Evolutionary conservation across 2,888 invertebrate genomes (phyloP).

Genomic region (Ophion ellenae): DNA sequence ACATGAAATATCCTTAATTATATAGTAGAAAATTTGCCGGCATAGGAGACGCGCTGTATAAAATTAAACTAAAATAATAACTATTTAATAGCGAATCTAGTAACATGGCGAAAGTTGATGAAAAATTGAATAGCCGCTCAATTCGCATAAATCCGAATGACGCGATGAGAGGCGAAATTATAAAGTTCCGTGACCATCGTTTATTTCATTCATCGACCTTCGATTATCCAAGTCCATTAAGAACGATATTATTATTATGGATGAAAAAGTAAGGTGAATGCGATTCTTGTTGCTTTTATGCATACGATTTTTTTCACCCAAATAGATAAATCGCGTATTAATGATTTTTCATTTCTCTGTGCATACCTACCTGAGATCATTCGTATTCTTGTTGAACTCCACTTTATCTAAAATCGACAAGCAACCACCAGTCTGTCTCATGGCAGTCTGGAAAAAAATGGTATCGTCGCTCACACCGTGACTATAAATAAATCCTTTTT

Average conservation of each 20-base stretch:
- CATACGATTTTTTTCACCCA: conserved; percentile 9
- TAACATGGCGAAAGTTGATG: too few species aligned
- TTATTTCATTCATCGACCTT: conserved; percentile 6
- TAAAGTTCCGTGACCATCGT: not conserved
- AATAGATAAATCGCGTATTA: not conserved
- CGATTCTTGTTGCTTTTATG: not conserved
- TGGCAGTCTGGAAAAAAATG: conserved; percentile 11
- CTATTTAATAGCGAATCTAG: too few species aligned
- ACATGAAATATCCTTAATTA: too few species aligned
- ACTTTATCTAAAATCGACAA: not conserved
- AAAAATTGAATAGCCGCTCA: too few species aligned
- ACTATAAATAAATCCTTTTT: conserved; percentile 12
- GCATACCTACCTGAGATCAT: not conserved
- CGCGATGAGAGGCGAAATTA: not conserved
- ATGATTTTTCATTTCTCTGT: conserved; percentile 8
- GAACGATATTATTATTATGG: conserved; percentile 10
- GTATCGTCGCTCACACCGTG: conserved; percentile 16
- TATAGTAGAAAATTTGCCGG: too few species aligned
- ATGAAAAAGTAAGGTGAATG: not conserved
- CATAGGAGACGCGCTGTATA: too few species aligned
- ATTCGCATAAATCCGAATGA: too few species aligned
- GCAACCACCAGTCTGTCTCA: conserved; percentile 23
- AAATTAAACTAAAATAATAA: too few species aligned
- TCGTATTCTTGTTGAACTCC: conserved; percentile 16
- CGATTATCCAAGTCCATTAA: not conserved